A percentile compares a stretch with the other conserved stretches of the same genome.
Evolutionary conservation across 2,888 invertebrate genomes (phyloP).

Genomic region (Lobophora halterata): DNA sequence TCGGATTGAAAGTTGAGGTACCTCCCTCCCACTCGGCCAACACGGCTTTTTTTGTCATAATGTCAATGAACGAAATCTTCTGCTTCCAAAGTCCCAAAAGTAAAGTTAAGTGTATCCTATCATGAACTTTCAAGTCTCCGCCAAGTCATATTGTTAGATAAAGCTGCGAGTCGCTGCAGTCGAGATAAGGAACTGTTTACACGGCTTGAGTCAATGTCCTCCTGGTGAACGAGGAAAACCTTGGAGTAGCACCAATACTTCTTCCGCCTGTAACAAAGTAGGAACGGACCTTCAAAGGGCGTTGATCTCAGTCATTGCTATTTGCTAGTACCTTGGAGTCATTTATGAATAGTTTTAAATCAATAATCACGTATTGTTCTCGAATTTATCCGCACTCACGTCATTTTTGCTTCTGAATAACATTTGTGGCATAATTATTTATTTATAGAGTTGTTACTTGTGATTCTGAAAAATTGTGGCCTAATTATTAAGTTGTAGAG

Average conservation of each 20-base stretch:
- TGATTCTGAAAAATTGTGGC: too few relatives aligned
- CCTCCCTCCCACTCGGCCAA: too few relatives aligned
- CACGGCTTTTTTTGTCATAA: too few relatives aligned
- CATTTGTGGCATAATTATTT: too few relatives aligned
- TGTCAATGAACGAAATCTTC: neutral
- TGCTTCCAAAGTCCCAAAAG: conserved; percentile 15
- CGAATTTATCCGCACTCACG: too few relatives aligned
- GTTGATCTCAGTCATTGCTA: conserved; percentile 57
- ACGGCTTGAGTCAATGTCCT: conserved; percentile 80
- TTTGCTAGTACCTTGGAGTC: too few relatives aligned
- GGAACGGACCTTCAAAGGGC: conserved; percentile 46
- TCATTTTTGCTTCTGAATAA: too few relatives aligned
- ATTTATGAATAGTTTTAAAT: too few relatives aligned
- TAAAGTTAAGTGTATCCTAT: conserved; percentile 14
- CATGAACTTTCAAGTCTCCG: conserved; percentile 35
- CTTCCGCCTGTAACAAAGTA: conserved; percentile 50
- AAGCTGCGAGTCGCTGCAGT: conserved; percentile 67
- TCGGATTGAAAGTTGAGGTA: too few relatives aligned
- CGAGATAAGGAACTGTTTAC: conserved; percentile 80
- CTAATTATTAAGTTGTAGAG: too few relatives aligned
- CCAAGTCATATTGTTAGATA: conserved; percentile 56
- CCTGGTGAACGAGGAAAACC: conserved; percentile 74
- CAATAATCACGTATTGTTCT: conserved; percentile 44
- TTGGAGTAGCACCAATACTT: conserved; percentile 60
- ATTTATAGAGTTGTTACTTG: too few relatives aligned